A percentile compares a stretch with the other conserved stretches of the same genome.
Conservation (phyloP, 2,888 invertebrate species). For the Mesochorus sp. region DNA sequence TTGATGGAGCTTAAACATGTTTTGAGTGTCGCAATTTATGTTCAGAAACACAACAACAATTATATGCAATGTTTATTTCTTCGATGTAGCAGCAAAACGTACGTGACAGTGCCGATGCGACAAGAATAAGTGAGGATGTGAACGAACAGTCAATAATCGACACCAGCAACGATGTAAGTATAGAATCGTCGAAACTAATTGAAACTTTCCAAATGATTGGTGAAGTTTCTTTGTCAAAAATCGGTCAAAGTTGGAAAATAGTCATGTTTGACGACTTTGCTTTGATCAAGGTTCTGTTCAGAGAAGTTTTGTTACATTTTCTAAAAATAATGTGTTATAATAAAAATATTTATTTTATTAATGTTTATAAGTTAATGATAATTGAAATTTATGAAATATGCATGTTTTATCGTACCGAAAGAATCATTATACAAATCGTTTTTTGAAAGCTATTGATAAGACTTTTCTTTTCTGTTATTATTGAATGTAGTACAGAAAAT, state of each 20-base stretch:
- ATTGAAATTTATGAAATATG: conserved; percentile 2
- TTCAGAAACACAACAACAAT: conserved; percentile 1
- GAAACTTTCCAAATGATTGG: not conserved
- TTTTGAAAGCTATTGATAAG: not conserved
- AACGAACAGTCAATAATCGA: not conserved
- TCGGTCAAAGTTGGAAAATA: not conserved
- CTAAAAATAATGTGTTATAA: conserved; percentile 1
- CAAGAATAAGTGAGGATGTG: not conserved
- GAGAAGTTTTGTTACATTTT: conserved; percentile 2
- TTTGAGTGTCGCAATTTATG: conserved; percentile 6
- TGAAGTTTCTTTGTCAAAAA: not conserved
- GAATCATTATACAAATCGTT: not conserved
- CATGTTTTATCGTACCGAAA: not conserved
- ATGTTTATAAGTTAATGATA: not conserved
- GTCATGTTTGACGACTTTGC: not conserved
- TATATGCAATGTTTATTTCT: not conserved
- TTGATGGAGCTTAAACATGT: no score
- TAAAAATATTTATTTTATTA: not conserved
- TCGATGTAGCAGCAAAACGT: not conserved
- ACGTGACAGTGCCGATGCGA: not conserved
- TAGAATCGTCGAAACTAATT: not conserved
- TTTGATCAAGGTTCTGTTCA: not conserved
- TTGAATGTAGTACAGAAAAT: not conserved
- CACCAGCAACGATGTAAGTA: not conserved
- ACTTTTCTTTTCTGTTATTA: not conserved